phyloP scores from a whole-genome alignment of 2,888 invertebrate species.

The Rhabditoides inermis region DNA sequence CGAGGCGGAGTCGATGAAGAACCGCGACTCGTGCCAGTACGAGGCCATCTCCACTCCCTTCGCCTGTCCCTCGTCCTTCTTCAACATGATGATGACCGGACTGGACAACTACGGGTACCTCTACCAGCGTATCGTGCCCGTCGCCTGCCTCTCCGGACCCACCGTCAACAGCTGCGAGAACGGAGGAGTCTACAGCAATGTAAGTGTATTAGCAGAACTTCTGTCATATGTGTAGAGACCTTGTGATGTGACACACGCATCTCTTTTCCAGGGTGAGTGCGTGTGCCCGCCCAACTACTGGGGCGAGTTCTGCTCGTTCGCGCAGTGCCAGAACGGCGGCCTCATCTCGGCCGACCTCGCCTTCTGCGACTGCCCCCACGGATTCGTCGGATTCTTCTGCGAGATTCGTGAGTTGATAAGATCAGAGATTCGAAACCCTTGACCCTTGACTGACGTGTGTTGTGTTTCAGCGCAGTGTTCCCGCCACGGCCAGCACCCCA shows the following conservation, averaged over 20 bases:
- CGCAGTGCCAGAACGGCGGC: constrained; percentile 24
- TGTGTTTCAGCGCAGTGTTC: constrained; percentile 21
- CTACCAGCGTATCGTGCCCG: constrained; percentile 33
- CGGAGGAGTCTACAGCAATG: constrained; percentile 22
- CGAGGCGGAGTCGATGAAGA: constrained; percentile 8
- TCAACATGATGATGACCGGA: constrained; percentile 27
- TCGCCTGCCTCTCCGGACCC: constrained; percentile 18
- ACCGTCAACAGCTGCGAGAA: constrained; percentile 27
- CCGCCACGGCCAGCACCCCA: constrained; percentile 14
- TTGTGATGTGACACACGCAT: neutral
- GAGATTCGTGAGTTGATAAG: constrained; percentile 18
- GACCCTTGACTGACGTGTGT: neutral
- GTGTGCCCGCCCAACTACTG: constrained; percentile 26
- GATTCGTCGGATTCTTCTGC: constrained; percentile 25
- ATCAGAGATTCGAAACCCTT: neutral
- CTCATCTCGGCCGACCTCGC: constrained; percentile 10
- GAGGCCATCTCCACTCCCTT: constrained; percentile 28
- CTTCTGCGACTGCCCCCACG: constrained; percentile 16
- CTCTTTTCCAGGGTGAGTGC: constrained; percentile 12
- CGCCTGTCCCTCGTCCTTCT: constrained; percentile 17
- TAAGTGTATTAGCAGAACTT: neutral
- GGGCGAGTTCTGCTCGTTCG: constrained; percentile 22
- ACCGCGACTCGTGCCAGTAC: constrained; percentile 23
- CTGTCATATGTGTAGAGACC: neutral
- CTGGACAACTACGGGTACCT: constrained; percentile 28